Percentiles rank a stretch among this genome's conserved stretches.
These are phyloP conservation scores for Edolisoma coerulescens DNA, from an alignment of 2,113 vertebrate species.

Conservation along the genomic window DNA sequence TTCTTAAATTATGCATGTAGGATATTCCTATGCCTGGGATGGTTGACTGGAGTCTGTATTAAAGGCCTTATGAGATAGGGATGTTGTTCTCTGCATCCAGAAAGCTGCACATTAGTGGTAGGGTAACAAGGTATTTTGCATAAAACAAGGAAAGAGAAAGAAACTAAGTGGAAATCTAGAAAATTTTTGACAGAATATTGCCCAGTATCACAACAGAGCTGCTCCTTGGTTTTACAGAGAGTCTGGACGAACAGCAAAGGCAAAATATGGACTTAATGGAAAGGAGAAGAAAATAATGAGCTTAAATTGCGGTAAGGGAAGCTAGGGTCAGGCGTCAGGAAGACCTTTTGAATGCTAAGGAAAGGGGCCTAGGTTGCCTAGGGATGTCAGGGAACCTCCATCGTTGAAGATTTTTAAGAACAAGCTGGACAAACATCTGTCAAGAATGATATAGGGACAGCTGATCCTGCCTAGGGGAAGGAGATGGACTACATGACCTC, in stretches of 20 bases:
- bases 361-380: not conserved
- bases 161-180: not conserved
- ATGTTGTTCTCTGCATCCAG: not conserved
- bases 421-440: slow-evolving; percentile 23
- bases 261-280: not conserved
- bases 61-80: not conserved
- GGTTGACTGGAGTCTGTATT: not conserved
- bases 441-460: slow-evolving; percentile 16
- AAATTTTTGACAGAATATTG: not conserved
- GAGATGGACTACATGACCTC: not conserved
- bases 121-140: not conserved
- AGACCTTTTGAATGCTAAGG: not conserved
- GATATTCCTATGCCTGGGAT: not conserved
- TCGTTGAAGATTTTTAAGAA: slow-evolving; percentile 18
- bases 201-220: not conserved
- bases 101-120: not conserved
- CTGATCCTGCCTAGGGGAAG: slow-evolving; percentile 7
- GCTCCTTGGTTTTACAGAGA: not conserved
- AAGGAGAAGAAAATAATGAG: not conserved
- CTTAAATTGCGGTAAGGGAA: not conserved
- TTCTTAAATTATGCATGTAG: not conserved
- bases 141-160: not conserved
- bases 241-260: not conserved
- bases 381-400: not conserved
- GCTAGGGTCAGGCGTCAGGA: not conserved